Evolutionary conservation across 2,888 invertebrate genomes (phyloP), one percentile per base, ranked within the genome.

Genomic region (Hypolimnas misippus): DNA sequence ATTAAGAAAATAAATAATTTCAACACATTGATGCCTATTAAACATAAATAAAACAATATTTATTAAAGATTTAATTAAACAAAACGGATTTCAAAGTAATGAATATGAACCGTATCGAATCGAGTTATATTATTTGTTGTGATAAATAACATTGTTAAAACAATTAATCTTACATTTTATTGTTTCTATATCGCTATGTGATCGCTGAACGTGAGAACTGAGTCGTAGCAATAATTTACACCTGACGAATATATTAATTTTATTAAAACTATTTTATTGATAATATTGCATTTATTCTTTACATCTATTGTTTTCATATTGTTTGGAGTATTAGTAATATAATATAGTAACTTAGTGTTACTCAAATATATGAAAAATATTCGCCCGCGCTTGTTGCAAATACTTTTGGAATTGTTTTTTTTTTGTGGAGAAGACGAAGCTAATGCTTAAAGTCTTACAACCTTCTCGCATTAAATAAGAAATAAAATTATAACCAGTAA

Each of bases 181-280:
- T 49, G 56, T 63, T 40, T 52, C 17, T 44, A 38, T 40, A 56
- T 49, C 42, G 56, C 51, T 42, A 33, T 56, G 50, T 62, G 51
- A 62, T 62, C 42, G 42, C 33, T 40, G 55, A 65, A 65, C 65
- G 62, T 65, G 65, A 65, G 59, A 65, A 65, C 51, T 33, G 19
- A 35, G 44, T 44, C 56, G 42, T 58, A 51, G 51, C 29, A 51
- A 31, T 58, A 40, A 58, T 14, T 58, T 42, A 58, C 42, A 51
- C 51, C 42, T 50, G 38, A 40, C 40, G 50, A 51, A 42, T 42
- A 31, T 51, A 51, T 58, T 51, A n/a, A 58, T 51, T 42, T 29
- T 17, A 42, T n/a, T 29, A 35, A 40, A 51, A 42, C 40, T 42
- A 51, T 38, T 57, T 29, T 19, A 35, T 21, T 14, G 46, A 16